These are phyloP conservation scores for Campoletis raptor DNA, from an alignment of 2,888 invertebrate species.

Conservation along the genomic window DNA sequence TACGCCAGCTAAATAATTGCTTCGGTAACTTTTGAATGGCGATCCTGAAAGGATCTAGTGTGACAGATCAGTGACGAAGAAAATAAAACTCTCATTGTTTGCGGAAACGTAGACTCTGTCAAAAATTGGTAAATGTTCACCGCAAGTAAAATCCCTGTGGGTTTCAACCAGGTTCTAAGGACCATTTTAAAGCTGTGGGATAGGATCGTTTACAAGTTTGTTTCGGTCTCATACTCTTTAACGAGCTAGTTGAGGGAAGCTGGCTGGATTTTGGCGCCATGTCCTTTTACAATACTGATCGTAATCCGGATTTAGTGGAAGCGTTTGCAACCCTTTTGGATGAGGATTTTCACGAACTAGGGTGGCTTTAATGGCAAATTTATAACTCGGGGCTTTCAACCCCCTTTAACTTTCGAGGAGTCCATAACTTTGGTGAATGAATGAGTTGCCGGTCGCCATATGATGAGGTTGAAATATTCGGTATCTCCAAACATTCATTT, in stretches of 20 bases:
- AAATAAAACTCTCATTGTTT: background rate
- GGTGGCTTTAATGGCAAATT: conserved; percentile 10
- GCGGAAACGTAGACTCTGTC: background rate
- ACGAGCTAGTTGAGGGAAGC: conserved; percentile 7
- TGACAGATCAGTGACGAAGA: background rate
- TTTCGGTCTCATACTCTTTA: conserved; percentile 12
- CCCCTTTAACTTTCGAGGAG: background rate
- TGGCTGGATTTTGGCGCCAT: background rate
- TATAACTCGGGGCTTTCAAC: background rate
- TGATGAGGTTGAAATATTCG: background rate
- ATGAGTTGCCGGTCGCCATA: background rate
- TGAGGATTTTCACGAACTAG: conserved; percentile 4
- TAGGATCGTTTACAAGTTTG: conserved; percentile 18
- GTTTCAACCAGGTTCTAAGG: background rate
- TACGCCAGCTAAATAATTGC: background rate
- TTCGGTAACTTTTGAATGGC: background rate
- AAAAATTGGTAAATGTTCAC: background rate
- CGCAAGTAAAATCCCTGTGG: background rate
- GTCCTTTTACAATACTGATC: conserved; percentile 8
- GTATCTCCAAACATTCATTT: background rate
- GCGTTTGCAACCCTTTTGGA: background rate
- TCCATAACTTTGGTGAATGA: conserved; percentile 1
- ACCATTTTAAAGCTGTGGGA: background rate
- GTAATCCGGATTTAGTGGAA: conserved; percentile 22
- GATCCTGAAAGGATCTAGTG: background rate